A percentile compares a stretch with the other conserved stretches of the same genome.
Conservation (phyloP, 2,113 vertebrate genomes). For the Cygnus buccinator region DNA sequence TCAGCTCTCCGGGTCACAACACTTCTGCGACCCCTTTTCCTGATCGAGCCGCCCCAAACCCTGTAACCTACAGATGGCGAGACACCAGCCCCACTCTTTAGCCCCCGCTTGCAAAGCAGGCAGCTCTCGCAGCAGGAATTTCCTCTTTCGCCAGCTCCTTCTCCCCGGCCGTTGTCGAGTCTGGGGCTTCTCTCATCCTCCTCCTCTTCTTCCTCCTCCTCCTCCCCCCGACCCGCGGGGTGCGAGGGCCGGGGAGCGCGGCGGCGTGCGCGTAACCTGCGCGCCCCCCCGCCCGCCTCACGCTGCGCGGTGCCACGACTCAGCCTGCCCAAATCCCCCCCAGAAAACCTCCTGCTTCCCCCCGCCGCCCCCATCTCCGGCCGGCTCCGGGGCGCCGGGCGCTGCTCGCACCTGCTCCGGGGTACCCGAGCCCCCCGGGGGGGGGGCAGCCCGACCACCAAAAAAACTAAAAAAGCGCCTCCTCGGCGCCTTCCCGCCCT, state of each 20-base stretch:
- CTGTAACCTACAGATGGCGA: not conserved
- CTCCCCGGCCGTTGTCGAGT: not conserved
- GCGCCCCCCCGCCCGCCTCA: not conserved
- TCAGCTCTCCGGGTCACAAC: constrained; percentile 14
- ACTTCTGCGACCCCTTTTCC: not conserved
- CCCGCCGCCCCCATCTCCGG: not conserved
- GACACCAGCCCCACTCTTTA: not conserved
- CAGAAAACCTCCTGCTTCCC: not conserved
- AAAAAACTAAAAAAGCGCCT: too few species aligned
- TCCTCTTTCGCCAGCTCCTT: not conserved
- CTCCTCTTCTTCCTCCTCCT: not conserved
- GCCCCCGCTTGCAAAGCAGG: not conserved
- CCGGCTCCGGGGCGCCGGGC: too few species aligned
- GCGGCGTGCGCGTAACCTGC: not conserved
- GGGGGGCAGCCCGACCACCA: too few species aligned
- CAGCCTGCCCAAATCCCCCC: not conserved
- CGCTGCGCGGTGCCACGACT: not conserved
- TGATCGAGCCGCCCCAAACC: constrained; percentile 1
- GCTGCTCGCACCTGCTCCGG: too few species aligned
- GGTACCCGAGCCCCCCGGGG: too few species aligned
- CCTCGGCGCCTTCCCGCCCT: too few species aligned
- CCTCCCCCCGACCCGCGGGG: not conserved
- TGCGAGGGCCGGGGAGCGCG: not conserved
- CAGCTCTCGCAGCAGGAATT: not conserved
- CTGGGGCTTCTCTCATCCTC: not conserved